A percentile compares a stretch with the other conserved stretches of the same genome.
Evolutionary conservation across 2,113 vertebrate genomes (phyloP).

Genomic region (Nothobranchius furzeri): DNA sequence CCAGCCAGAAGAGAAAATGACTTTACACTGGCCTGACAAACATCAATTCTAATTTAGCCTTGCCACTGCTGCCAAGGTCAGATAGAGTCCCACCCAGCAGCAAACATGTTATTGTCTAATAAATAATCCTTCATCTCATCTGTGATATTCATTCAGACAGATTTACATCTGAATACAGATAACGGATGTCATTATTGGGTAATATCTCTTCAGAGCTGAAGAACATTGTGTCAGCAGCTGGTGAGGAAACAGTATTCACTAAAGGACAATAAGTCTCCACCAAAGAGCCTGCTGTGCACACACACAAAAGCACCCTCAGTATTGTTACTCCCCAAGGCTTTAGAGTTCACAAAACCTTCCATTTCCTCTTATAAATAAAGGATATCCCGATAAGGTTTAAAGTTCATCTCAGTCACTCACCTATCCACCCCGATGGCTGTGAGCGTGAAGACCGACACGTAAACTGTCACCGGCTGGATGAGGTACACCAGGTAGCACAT

Average conservation of each 20-base stretch:
- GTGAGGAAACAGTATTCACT: not conserved
- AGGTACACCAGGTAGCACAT: slow-evolving; percentile 90
- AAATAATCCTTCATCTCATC: not conserved
- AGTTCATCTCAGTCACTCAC: slow-evolving; percentile 57
- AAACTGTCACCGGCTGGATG: slow-evolving; percentile 88
- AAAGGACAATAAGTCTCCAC: not conserved
- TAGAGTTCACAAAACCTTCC: no score
- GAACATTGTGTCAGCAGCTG: not conserved
- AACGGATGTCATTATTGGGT: not conserved
- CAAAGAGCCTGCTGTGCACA: not conserved
- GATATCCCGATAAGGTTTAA: no score
- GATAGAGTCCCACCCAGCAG: not conserved
- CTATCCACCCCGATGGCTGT: slow-evolving; percentile 90
- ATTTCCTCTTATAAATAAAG: no score
- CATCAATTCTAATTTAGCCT: slow-evolving; percentile 6
- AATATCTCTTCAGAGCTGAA: not conserved
- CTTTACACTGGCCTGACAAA: slow-evolving; percentile 1
- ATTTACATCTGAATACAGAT: slow-evolving; percentile 6
- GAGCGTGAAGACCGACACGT: slow-evolving; percentile 89
- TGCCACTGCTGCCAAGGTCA: slow-evolving; percentile 13
- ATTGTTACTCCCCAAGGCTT: not conserved
- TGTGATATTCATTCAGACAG: not conserved
- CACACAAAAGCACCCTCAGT: not conserved
- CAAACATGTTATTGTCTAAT: not conserved
- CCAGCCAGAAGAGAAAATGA: not conserved